Base-by-base conservation (phyloP, 2,888 invertebrate genomes). In the Melitaea athalia region DNA sequence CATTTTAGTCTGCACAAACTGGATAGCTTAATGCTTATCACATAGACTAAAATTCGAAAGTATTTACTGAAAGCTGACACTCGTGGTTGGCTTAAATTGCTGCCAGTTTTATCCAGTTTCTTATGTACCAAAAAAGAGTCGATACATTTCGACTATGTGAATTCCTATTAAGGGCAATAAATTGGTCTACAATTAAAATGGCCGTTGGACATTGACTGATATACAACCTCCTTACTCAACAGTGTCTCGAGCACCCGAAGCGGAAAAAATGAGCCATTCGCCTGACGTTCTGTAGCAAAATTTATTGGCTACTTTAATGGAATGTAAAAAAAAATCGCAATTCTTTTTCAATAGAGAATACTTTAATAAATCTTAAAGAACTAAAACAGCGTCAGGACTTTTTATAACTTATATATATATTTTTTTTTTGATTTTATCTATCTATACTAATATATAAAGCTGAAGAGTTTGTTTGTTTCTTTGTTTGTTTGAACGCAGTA, bases 131-230 rank as follows among this genome's bases (percentile, higher is more conserved):
- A 33, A 45, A 64, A 24, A 45, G 53, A 42, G 49, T 45, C 33
- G 47, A 72, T 66, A 68, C 59, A 65, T 66, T 59, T 61, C 61
- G 59, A 52, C 43, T 64, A 42, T 59, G 64, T 61, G 61, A 64
- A 52, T 62, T 72, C 55, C 64, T 78, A 78, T 81, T 71, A 72
- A 80, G 77, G 80, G 80, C 81, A 80, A 88, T 86, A 88, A 90
- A 89, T 89, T 86, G 83, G 79, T 80, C 75, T 78, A 82, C 88
- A 89, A 91, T 91, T 90, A 89, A 91, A 91, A 82, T 85, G 78
- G 79, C 83, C 78, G 82, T 79, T 77, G 80, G 90, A 91, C 91
- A 79, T 85, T 91, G 91, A 91, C 88, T 89, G 90, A 91, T 91
- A 89, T 91, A 91, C 84, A 84, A 80, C 85, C 87, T 85, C 78